Evolutionary conservation across 2,113 vertebrate genomes (phyloP).

Genomic region (Melanerpes formicivorus): DNA sequence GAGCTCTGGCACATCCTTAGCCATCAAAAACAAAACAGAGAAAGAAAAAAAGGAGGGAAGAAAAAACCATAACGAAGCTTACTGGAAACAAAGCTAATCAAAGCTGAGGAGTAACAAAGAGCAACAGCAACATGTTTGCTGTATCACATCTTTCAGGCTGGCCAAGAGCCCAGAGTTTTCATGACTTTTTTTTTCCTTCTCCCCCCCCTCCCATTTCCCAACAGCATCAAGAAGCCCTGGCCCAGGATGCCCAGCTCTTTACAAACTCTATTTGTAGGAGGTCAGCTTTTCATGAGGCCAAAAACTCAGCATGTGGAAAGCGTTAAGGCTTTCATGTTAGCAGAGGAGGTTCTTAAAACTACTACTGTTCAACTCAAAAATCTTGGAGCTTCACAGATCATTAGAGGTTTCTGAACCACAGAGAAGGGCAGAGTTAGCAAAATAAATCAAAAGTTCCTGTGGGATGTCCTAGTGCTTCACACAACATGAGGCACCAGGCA

Average conservation of each 20-base stretch:
- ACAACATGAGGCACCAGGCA: conserved; percentile 62
- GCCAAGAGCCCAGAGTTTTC: conserved; percentile 74
- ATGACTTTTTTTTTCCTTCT: conserved; percentile 4
- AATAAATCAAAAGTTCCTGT: conserved; percentile 80
- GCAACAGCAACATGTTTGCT: conserved; percentile 70
- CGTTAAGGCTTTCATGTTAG: conserved; percentile 44
- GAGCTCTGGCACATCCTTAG: conserved; percentile 40
- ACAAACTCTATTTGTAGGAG: conserved; percentile 49
- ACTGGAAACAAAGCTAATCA: conserved; percentile 79
- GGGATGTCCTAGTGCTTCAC: conserved; percentile 73
- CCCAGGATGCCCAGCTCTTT: conserved; percentile 30
- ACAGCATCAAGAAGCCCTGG: conserved; percentile 30
- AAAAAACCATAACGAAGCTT: conserved; percentile 31
- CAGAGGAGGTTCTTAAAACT: conserved; percentile 42
- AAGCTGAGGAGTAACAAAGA: conserved; percentile 70
- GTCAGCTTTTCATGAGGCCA: conserved; percentile 50
- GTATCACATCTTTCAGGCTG: conserved; percentile 73
- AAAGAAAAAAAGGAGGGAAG: neutral
- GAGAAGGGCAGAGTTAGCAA: conserved; percentile 73
- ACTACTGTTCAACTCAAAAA: conserved; percentile 58
- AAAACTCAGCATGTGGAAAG: conserved; percentile 66
- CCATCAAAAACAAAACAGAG: neutral
- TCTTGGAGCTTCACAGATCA: conserved; percentile 68
- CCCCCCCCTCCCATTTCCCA: conserved; percentile 15
- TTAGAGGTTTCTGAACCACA: conserved; percentile 69